These are phyloP conservation scores for Epinotia ramella DNA, from an alignment of 2,888 invertebrate genomes.

Conservation along the genomic window DNA sequence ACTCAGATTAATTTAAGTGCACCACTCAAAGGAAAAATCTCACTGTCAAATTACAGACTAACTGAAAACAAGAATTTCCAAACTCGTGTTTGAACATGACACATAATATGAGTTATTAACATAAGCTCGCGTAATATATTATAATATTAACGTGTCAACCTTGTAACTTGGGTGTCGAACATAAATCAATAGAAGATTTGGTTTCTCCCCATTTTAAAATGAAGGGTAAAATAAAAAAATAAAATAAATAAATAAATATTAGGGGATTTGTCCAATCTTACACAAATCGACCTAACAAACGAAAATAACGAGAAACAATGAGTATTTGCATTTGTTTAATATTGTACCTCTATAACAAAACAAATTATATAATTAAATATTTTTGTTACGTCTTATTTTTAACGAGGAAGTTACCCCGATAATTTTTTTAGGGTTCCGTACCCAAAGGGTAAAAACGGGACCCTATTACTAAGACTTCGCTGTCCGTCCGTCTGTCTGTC, in stretches of 20 bases:
- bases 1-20: background rate
- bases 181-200: constrained; percentile 37
- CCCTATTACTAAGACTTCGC: too few species aligned
- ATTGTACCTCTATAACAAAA: too few species aligned
- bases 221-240: too few species aligned
- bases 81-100: constrained; percentile 35
- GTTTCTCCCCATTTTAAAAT: background rate
- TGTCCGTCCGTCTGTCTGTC: too few species aligned
- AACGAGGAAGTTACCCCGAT: too few species aligned
- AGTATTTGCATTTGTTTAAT: background rate
- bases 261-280: too few species aligned
- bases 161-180: constrained; percentile 22
- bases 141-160: constrained; percentile 35
- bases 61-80: constrained; percentile 37
- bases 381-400: too few species aligned
- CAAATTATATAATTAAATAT: too few species aligned
- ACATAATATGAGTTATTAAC: constrained; percentile 38
- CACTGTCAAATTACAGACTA: constrained; percentile 36
- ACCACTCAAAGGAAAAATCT: constrained; percentile 9
- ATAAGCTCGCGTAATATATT: constrained; percentile 38
- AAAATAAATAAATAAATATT: too few species aligned
- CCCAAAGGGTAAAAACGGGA: too few species aligned
- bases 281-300: too few species aligned
- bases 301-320: constrained; percentile 4
- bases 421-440: too few species aligned